A percentile compares a stretch with the other conserved stretches of the same genome.
These are phyloP conservation scores for Nyctalus aviator DNA, from an alignment of 2,797 vertebrate genomes.

Conservation along the genomic window DNA sequence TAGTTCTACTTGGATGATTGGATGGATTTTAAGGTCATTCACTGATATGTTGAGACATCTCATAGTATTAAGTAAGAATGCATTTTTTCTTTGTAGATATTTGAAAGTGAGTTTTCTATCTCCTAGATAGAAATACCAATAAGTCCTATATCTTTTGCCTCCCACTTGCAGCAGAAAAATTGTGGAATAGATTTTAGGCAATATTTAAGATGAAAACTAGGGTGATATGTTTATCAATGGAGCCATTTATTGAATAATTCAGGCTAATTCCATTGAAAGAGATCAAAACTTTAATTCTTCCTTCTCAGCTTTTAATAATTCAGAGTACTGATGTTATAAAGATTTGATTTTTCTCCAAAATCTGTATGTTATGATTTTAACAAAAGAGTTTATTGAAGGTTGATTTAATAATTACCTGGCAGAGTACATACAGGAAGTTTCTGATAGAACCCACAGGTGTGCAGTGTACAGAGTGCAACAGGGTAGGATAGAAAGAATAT, in stretches of 20 bases:
- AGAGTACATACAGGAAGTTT: neutral
- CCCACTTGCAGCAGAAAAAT: neutral
- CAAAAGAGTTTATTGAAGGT: neutral
- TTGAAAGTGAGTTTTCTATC: neutral
- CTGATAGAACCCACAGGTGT: neutral
- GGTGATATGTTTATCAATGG: neutral
- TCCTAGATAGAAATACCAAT: neutral
- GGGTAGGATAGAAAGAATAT: neutral
- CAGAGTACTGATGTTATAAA: neutral
- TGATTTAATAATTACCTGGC: neutral
- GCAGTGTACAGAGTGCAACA: fast-evolving
- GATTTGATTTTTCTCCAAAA: neutral
- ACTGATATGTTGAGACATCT: neutral
- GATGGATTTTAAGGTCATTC: neutral
- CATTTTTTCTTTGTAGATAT: neutral
- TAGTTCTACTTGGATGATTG: neutral
- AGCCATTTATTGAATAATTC: neutral
- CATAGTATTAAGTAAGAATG: neutral
- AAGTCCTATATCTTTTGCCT: neutral
- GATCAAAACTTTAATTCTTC: constrained; percentile 23
- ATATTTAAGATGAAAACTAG: neutral
- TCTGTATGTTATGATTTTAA: neutral
- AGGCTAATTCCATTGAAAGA: neutral
- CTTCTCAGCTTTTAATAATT: constrained; percentile 37
- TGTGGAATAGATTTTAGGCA: neutral